A percentile compares a stretch with the other conserved stretches of the same genome.
These are phyloP conservation scores for Tenualosa ilisha DNA, from an alignment of 2,797 vertebrate genomes.

Conservation along the genomic window DNA sequence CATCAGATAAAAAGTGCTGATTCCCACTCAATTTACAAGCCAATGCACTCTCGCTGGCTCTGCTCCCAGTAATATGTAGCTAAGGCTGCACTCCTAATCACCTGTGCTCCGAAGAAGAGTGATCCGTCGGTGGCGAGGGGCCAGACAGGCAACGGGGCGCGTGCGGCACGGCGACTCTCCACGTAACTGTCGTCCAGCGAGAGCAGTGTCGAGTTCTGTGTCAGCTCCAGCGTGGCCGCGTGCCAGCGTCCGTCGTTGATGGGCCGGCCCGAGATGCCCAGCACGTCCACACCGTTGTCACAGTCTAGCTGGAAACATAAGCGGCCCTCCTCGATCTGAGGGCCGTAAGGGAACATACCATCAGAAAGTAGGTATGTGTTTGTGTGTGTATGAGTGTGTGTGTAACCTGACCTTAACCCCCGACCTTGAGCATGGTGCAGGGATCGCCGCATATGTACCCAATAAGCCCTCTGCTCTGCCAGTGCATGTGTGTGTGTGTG, in stretches of 20 bases:
- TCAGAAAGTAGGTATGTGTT: constrained; percentile 68
- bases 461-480: background rate
- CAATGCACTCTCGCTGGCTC: too few species aligned
- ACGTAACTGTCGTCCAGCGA: constrained; percentile 85
- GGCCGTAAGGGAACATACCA: background rate
- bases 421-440: too few species aligned
- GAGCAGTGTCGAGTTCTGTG: constrained; percentile 87
- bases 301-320: constrained; percentile 96
- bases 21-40: too few species aligned
- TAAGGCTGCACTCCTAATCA: constrained; percentile 51
- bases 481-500: constrained; percentile 24
- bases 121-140: constrained; percentile 82
- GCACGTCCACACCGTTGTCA: constrained; percentile 90
- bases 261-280: constrained; percentile 91
- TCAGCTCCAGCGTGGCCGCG: constrained; percentile 86
- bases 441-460: too few species aligned
- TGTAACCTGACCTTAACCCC: background rate
- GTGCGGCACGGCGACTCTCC: constrained; percentile 84
- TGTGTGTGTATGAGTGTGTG: constrained; percentile 6
- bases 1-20: too few species aligned
- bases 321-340: constrained; percentile 87
- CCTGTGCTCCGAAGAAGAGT: constrained; percentile 90
- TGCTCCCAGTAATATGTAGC: too few species aligned
- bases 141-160: constrained; percentile 88
- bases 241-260: constrained; percentile 96